A percentile compares a stretch with the other conserved stretches of the same genome.
phyloP scores from a whole-genome alignment of 2,113 vertebrate species.

The Recurvirostra avosetta region DNA sequence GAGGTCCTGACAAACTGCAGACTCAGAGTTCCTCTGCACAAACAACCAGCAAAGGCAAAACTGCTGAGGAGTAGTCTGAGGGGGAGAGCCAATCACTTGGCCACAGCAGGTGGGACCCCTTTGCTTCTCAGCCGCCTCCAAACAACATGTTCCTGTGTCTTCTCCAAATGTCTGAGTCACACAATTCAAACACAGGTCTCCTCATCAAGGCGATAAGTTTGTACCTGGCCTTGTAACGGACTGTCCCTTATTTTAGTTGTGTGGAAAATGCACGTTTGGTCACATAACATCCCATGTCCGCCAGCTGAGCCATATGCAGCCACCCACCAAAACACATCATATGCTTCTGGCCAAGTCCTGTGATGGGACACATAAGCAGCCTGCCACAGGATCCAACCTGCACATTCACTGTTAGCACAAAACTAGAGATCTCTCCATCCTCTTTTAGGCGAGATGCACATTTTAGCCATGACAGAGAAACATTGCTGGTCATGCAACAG shows the following conservation, averaged over 20 bases:
- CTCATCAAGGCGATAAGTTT: rapidly evolving
- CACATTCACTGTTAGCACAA: not conserved
- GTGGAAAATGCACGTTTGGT: not conserved
- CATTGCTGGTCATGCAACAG: not conserved
- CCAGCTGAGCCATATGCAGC: not conserved
- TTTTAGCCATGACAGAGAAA: not conserved
- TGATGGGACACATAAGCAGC: not conserved
- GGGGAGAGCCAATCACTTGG: not conserved
- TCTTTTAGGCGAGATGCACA: not conserved
- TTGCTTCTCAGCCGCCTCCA: not conserved
- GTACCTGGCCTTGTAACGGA: not conserved
- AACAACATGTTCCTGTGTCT: not conserved
- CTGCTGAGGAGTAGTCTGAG: not conserved
- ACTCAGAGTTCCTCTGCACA: not conserved
- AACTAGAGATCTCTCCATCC: not conserved
- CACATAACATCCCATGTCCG: rapidly evolving
- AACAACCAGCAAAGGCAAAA: not conserved
- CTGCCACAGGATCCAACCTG: not conserved
- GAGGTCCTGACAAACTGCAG: not conserved
- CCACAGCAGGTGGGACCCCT: not conserved
- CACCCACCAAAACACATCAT: not conserved
- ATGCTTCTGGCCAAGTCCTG: not conserved
- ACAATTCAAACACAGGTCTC: not conserved
- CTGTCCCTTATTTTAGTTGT: not conserved
- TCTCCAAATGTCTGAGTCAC: not conserved